A percentile compares a stretch with the other conserved stretches of the same genome.
These are phyloP conservation scores for Seira musarum DNA, from an alignment of 2,888 invertebrate genomes.

Conservation along the genomic window DNA sequence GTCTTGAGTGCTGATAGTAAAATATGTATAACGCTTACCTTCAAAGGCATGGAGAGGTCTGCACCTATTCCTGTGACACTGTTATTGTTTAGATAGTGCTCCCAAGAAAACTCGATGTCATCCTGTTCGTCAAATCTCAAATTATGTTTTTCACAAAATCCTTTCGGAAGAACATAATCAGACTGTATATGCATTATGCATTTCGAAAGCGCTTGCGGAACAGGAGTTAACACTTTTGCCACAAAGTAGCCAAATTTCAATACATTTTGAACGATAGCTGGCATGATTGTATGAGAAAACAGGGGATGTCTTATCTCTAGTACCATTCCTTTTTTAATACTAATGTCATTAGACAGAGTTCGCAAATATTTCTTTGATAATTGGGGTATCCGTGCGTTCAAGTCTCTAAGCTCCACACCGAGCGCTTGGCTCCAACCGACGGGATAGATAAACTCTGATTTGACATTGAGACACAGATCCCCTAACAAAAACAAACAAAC, in stretches of 20 bases:
- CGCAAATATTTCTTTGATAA: slow-evolving; percentile 18
- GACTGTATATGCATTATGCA: slow-evolving; percentile 58
- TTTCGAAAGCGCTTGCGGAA: not conserved
- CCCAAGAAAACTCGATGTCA: slow-evolving; percentile 39
- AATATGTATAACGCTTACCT: no score
- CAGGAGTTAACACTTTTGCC: slow-evolving; percentile 20
- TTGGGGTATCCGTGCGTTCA: no score
- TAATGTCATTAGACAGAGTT: slow-evolving; percentile 6
- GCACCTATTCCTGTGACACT: no score
- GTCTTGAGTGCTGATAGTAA: no score
- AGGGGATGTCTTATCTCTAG: slow-evolving; percentile 60
- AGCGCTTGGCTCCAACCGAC: slow-evolving; percentile 61
- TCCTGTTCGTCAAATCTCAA: slow-evolving; percentile 40
- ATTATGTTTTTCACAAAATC: slow-evolving; percentile 48
- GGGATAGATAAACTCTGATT: slow-evolving; percentile 50
- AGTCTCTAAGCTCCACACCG: slow-evolving; percentile 36
- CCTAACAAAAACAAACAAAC: no score
- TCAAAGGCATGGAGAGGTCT: no score
- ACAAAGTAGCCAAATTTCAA: slow-evolving; percentile 54
- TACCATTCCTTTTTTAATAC: slow-evolving; percentile 39
- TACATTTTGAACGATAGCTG: slow-evolving; percentile 30
- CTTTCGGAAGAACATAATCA: slow-evolving; percentile 56
- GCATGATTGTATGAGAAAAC: slow-evolving; percentile 31
- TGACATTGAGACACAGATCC: slow-evolving; percentile 54
- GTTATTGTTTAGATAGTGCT: slow-evolving; percentile 15